These are phyloP conservation scores for Melanotaenia trifasciata DNA, from an alignment of 2,797 vertebrate genomes.

Conservation along the genomic window DNA sequence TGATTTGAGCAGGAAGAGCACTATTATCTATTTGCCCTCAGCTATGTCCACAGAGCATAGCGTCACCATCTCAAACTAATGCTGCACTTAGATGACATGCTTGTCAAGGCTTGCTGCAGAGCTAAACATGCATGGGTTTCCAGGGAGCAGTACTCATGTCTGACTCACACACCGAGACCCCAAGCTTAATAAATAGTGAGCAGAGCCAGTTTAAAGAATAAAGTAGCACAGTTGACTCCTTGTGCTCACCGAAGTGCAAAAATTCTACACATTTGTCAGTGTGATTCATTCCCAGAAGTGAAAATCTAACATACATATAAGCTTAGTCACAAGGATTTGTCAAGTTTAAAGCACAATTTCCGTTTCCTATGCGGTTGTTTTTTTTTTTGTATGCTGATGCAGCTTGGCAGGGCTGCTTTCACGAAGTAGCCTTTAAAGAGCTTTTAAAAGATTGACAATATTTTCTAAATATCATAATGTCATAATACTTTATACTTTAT, in stretches of 20 bases:
- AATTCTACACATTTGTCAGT: slow-evolving; percentile 47
- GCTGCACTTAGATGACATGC: slow-evolving; percentile 65
- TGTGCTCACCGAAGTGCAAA: slow-evolving; percentile 56
- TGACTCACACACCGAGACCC: slow-evolving; percentile 70
- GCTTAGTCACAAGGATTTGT: slow-evolving; percentile 56
- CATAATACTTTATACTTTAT: background rate
- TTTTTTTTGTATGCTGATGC: background rate
- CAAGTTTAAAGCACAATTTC: slow-evolving; percentile 39
- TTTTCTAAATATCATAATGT: no score
- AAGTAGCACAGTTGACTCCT: slow-evolving; percentile 41
- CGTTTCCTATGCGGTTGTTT: background rate
- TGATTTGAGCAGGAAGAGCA: slow-evolving; percentile 57
- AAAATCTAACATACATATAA: slow-evolving; percentile 56
- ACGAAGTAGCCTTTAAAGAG: background rate
- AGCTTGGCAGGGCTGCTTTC: background rate
- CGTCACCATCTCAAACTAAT: slow-evolving; percentile 69
- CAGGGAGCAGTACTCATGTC: slow-evolving; percentile 52
- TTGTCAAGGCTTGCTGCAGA: slow-evolving; percentile 77
- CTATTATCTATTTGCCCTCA: slow-evolving; percentile 67
- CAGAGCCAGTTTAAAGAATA: slow-evolving; percentile 60
- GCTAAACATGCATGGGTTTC: slow-evolving; percentile 66
- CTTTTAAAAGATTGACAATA: background rate
- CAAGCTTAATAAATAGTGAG: slow-evolving; percentile 63
- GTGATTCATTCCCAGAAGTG: slow-evolving; percentile 50
- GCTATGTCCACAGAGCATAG: slow-evolving; percentile 65